These are phyloP conservation scores for Phoenicopterus ruber DNA, from an alignment of 2,113 vertebrate species.

Conservation along the genomic window DNA sequence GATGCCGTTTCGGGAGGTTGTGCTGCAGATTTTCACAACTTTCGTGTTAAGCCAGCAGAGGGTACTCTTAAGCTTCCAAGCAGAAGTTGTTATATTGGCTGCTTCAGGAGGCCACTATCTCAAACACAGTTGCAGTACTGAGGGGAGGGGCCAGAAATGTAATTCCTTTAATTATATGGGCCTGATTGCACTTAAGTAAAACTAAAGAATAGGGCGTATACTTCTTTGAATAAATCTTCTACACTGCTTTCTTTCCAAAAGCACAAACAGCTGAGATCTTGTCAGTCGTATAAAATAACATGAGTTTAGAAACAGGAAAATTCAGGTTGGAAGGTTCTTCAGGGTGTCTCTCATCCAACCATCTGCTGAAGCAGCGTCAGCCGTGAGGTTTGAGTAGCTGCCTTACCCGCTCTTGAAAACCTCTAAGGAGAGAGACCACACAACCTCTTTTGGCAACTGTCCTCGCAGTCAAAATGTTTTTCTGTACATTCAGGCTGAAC, in stretches of 20 bases:
- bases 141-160: background rate
- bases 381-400: background rate
- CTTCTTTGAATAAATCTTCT: background rate
- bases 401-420: background rate
- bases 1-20: background rate
- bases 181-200: background rate
- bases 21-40: background rate
- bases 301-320: background rate
- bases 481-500: background rate
- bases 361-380: background rate
- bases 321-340: background rate
- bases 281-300: background rate
- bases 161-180: background rate
- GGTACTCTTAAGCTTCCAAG: conserved; percentile 15
- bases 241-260: background rate
- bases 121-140: background rate
- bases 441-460: background rate
- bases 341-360: background rate
- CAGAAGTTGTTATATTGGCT: background rate
- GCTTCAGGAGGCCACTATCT: too few relatives aligned
- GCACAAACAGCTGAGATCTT: background rate
- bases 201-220: background rate
- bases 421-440: background rate
- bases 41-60: conserved; percentile 24
- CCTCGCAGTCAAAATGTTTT: background rate